These are phyloP conservation scores for Anthopleura sola DNA, from an alignment of 64 coral and sea anemone genomes.

Conservation along the genomic window DNA sequence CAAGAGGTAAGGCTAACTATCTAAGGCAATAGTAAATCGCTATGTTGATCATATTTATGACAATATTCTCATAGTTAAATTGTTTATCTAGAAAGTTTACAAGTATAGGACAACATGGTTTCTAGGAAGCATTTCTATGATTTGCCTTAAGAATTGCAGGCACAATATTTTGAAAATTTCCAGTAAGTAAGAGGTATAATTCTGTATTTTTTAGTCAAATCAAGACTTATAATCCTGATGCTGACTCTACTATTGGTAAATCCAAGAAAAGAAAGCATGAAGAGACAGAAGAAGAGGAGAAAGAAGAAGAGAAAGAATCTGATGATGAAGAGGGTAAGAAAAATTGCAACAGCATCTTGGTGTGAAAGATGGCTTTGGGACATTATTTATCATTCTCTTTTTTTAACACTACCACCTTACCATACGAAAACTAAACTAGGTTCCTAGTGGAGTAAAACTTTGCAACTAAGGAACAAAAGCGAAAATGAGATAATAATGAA, in stretches of 20 bases:
- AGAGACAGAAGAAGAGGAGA: conserved; percentile 41
- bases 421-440: too few relatives aligned
- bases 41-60: too few relatives aligned
- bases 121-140: too few relatives aligned
- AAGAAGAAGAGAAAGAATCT: conserved; percentile 27
- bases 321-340: not conserved
- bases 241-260: conserved; percentile 81
- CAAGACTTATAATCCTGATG: conserved; percentile 78
- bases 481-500: not conserved
- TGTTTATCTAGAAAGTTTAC: too few relatives aligned
- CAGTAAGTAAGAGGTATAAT: not conserved
- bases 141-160: not conserved
- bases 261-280: conserved; percentile 80
- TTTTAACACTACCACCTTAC: too few relatives aligned
- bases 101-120: too few relatives aligned
- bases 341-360: not conserved
- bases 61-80: too few relatives aligned
- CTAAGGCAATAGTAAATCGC: too few relatives aligned
- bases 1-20: conserved; percentile 44
- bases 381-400: too few relatives aligned
- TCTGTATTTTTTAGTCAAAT: conserved; percentile 49
- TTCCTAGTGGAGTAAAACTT: too few relatives aligned
- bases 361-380: not conserved
- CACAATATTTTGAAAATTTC: too few relatives aligned
- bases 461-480: too few relatives aligned